phyloP scores from a whole-genome alignment of 2,797 vertebrate species.

The Chelon auratus region DNA sequence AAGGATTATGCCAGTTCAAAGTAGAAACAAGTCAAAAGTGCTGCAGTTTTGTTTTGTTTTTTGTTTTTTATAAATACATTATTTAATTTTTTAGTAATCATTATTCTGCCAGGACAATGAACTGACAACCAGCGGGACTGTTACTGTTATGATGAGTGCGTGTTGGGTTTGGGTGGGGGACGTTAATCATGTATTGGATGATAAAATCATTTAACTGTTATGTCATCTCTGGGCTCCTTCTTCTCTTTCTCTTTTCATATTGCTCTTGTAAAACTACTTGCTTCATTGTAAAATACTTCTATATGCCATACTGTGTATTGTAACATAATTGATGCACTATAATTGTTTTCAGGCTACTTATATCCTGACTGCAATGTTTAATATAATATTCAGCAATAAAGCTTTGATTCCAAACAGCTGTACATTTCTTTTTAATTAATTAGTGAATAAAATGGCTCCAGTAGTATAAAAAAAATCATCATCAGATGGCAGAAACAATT shows the following conservation, averaged over 20 bases:
- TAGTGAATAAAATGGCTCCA: neutral
- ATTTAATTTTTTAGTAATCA: slow-evolving; percentile 55
- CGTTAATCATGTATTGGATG: slow-evolving; percentile 38
- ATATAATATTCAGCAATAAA: slow-evolving; percentile 88
- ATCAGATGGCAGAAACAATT: neutral
- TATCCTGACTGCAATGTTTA: slow-evolving; percentile 82
- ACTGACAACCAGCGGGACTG: slow-evolving; percentile 71
- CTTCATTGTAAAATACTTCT: slow-evolving; percentile 84
- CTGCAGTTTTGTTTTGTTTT: slow-evolving; percentile 37
- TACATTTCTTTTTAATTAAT: neutral
- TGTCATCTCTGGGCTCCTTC: slow-evolving; percentile 57
- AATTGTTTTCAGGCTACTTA: slow-evolving; percentile 83
- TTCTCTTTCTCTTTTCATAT: slow-evolving; percentile 65
- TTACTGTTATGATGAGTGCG: slow-evolving; percentile 50
- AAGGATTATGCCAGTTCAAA: slow-evolving; percentile 18
- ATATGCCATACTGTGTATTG: slow-evolving; percentile 83
- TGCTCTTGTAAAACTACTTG: slow-evolving; percentile 80
- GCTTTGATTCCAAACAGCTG: slow-evolving; percentile 77
- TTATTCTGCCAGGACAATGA: slow-evolving; percentile 54
- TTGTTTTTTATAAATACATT: slow-evolving; percentile 24
- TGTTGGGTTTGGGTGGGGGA: slow-evolving; percentile 6
- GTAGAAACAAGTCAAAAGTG: slow-evolving; percentile 40
- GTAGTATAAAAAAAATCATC: neutral
- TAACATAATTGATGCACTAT: slow-evolving; percentile 87
- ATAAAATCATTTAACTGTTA: slow-evolving; percentile 48